Conservation (phyloP, 2,888 invertebrate genomes). For the Alviniconcha strummeri region DNA sequence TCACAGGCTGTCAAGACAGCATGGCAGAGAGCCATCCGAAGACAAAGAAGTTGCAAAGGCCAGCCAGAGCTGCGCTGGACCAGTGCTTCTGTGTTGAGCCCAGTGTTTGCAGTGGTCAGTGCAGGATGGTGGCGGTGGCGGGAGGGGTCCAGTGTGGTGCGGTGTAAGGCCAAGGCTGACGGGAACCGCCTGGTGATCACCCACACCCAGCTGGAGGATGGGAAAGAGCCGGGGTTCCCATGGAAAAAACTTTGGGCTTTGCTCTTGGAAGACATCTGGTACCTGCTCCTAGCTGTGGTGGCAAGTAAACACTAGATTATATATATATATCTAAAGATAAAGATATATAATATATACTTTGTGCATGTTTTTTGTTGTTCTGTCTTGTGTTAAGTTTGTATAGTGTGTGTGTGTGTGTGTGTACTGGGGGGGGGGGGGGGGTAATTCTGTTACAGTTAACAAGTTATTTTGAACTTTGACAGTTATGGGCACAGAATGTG, state of each 20-base stretch:
- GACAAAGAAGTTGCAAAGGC: neutral
- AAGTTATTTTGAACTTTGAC: too few species aligned
- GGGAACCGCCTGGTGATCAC: conserved; percentile 17
- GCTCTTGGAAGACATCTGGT: conserved; percentile 85
- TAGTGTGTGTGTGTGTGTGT: neutral
- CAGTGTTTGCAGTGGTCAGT: neutral
- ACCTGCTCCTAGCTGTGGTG: conserved; percentile 84
- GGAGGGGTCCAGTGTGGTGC: neutral
- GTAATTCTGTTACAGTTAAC: too few species aligned
- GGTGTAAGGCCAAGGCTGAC: neutral
- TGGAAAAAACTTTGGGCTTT: conserved; percentile 85
- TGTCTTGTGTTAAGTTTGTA: neutral
- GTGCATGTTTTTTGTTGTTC: neutral
- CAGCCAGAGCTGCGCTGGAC: neutral
- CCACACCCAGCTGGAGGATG: conserved; percentile 23
- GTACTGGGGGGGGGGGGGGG: too few species aligned
- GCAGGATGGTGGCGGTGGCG: neutral
- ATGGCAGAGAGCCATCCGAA: neutral
- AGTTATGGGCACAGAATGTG: too few species aligned
- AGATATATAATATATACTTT: neutral
- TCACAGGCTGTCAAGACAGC: neutral
- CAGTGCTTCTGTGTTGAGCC: neutral
- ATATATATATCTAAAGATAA: neutral
- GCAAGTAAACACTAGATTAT: conserved; percentile 77
- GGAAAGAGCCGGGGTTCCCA: conserved; percentile 80